Evolutionary conservation across 2,888 invertebrate genomes (phyloP), one percentile per base, ranked within the genome.

Genomic region (Pyralis farinalis): DNA sequence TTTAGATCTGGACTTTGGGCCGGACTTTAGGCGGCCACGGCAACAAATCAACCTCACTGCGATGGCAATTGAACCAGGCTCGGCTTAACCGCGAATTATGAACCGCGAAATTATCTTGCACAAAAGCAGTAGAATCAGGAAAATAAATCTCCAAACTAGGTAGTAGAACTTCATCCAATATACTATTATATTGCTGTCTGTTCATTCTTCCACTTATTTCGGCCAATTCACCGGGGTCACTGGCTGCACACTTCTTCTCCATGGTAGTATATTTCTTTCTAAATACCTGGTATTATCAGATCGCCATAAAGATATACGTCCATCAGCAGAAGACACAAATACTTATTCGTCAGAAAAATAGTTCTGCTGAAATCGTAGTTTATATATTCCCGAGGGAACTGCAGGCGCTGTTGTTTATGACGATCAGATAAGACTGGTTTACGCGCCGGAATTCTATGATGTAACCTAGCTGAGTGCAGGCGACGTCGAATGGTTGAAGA

Each of bases 1-100:
- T 47, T 30, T n/a, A n/a, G n/a, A n/a, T n/a, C n/a, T n/a, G 44
- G 43, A 27, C 49, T 51, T 8, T 47, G 37, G 38, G 46, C 49
- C 2, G 51, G 51, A 29, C 38, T 38, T 36, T 37, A 7, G 42
- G 33, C 32, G 45, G 48, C 37, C 29, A 31, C 35, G 31, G 34
- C 7, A 35, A 8, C 12, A 35, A 27, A 21, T 43, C 40, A 25
- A 34, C 31, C 33, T 31, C 21, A 27, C 35, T 21, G 12, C 36
- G 35, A 1, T 37, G 25, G n/a, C 21, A 32, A 34, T 40, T 35
- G 34, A 40, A 34, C 40, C 34, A 40, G 34, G 36, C 33, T 30
- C 28, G 34, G 8, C 4, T 22, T 6, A 21, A 22, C n/a, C 34
- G 33, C 2, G 39, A 35, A 21, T 43, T 43, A 21, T 43, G 37